A percentile compares a stretch with the other conserved stretches of the same genome.
Conservation (phyloP, 2,113 vertebrate genomes). For the Thalassarche chlororhynchos region DNA sequence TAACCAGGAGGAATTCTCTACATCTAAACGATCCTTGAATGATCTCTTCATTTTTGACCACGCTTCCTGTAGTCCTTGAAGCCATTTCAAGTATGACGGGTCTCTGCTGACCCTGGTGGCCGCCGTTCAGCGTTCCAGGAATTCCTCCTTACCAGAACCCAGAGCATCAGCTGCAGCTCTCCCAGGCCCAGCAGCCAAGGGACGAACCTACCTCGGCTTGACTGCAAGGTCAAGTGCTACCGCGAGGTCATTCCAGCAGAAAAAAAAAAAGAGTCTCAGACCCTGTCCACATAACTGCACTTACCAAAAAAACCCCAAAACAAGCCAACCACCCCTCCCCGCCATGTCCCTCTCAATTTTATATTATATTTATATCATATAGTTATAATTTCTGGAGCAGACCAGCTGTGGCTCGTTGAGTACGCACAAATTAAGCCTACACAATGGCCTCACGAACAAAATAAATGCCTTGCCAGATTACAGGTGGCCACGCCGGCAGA, state of each 20-base stretch:
- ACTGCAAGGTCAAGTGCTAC: neutral
- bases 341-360: neutral
- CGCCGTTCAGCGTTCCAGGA: neutral
- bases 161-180: neutral
- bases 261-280: neutral
- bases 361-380: neutral
- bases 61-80: neutral
- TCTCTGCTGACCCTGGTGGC: neutral
- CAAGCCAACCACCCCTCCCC: neutral
- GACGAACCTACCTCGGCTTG: neutral
- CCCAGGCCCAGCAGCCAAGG: neutral
- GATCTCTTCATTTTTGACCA: neutral
- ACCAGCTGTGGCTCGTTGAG: neutral
- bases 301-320: neutral
- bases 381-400: neutral
- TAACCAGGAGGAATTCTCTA: slow-evolving; percentile 4
- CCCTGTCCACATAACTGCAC: neutral
- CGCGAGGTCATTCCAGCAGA: neutral
- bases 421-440: neutral
- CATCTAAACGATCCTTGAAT: neutral
- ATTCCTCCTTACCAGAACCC: neutral
- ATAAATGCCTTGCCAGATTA: neutral
- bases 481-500: neutral
- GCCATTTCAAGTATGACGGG: neutral
- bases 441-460: neutral